Evolutionary conservation across 2,888 invertebrate species (phyloP), one percentile per base, ranked within the genome.

Genomic region (Drepanosiphum platanoidis): DNA sequence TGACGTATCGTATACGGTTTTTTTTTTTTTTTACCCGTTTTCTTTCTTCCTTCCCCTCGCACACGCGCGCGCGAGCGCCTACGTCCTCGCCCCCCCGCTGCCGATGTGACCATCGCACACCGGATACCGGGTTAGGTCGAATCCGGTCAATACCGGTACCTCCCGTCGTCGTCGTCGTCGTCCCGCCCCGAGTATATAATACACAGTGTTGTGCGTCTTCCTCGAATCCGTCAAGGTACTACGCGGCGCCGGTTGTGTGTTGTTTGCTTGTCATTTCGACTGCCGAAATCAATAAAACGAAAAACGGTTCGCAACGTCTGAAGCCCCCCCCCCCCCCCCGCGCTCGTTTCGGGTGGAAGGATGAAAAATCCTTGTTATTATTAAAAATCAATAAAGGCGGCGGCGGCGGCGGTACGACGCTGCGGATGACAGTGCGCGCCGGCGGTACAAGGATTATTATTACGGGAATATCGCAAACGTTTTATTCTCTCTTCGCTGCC

Each of bases 1-100:
- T 79, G 71, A 79, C 61, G 61, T 70, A 61, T 71, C 39, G 32
- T 79, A 32, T 71, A 32, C 46, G n/a, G n/a, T n/a, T n/a, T n/a
- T n/a, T n/a, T n/a, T n/a, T 79, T 64, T 74, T 70, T 78, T 11
- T 74, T 52, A n/a, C 74, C 8, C 22, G 46, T 66, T 42, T 42
- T 77, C 30, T 70, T 39, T 70, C 77, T 30, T 11, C 27, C 18
- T 46, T 72, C 58, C 0, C 66, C 34, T 30, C 11, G 30, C 11
- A 61, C 61, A 61, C 52, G 52, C 61, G n/a, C 61, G 4, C 61
- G n/a, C 61, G 5, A 39, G 9, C 22, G 32, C 3, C 13, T 18
- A n/a, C 32, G 15, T 9, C 7, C 52, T 7, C 42, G 9, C 42
- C n/a, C n/a, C n/a, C n/a, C n/a, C n/a, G n/a, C n/a, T n/a, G n/a